Base-by-base conservation (phyloP, 2,797 vertebrate genomes). In the Pseudomugil tenellus region DNA sequence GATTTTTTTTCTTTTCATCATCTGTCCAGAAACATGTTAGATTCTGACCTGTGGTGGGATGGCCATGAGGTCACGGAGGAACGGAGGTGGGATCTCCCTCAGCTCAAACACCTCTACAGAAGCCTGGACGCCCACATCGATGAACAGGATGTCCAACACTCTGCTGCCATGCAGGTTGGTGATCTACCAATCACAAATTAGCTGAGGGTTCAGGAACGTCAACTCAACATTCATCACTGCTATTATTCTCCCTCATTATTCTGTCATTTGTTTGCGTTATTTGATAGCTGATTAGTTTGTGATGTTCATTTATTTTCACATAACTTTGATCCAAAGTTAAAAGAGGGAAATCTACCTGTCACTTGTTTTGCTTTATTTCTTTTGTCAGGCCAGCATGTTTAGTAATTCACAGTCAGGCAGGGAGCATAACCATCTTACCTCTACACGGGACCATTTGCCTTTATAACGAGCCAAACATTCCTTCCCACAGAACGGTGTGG, bases 41-140 rank as follows among this genome's bases (percentile, higher is more conserved):
- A 16, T 0, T 17, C 89, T 78, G 90, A 98, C 98, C 97, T 99
- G 98, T 66, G 96, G 94, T n/a, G 98, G 96, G 80, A 97, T 93
- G 29, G 93, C 78, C 64, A 96, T 87, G 46, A 97, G 84, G 76
- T 98, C 97, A 58, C 90, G 92, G 34, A 98, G 93, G 82, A 96
- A 96, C 0, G 86, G 92, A 0, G 93, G 78, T 0, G 98, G 97
- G 74, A 98, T 95, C 91, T 99, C 96, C 88, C 94, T 94, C 67
- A 99, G 95, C 68, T 99, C 97, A 52, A 95, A 95, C 46, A 97
- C 95, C 87, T 98, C 97, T 0, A 98, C 95, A 4, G 97, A 97
- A 10, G 96, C 95, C 76, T 96, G 94, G 1, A 95, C 94, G 21
- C 97, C 98, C 31, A 94, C 86, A 48, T 99, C 98, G 49, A 97